These are phyloP conservation scores for Xestia c-nigrum DNA, from an alignment of 2,888 invertebrate species.

Conservation along the genomic window DNA sequence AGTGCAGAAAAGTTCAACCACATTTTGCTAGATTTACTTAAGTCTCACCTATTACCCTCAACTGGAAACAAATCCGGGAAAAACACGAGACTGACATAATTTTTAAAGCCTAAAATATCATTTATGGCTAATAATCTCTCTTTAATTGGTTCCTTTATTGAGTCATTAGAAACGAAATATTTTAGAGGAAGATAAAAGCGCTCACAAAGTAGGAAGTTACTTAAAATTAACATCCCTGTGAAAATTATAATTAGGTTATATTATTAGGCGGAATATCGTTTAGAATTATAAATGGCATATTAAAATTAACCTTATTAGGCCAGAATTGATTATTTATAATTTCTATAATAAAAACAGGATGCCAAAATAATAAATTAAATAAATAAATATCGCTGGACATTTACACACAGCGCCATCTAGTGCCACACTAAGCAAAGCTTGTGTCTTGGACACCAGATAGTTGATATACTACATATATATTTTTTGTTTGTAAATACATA, in stretches of 20 bases:
- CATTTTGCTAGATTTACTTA: no score
- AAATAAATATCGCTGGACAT: no score
- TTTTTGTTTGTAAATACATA: no score
- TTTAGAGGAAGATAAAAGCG: not conserved
- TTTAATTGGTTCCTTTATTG: slow-evolving; percentile 7
- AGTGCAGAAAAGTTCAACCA: no score
- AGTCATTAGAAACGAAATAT: slow-evolving; percentile 15
- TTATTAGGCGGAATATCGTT: slow-evolving; percentile 8
- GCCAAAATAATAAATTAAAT: not conserved
- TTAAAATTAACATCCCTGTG: not conserved
- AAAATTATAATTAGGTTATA: slow-evolving; percentile 8
- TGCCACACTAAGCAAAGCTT: no score
- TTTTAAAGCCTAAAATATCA: not conserved
- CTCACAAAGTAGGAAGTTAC: not conserved
- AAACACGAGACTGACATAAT: not conserved
- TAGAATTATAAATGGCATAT: slow-evolving; percentile 9
- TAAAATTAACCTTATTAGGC: slow-evolving; percentile 12
- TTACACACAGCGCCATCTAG: no score
- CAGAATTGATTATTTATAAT: not conserved
- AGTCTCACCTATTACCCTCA: no score
- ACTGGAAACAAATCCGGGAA: no score
- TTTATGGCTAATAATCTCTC: not conserved
- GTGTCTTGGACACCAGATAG: no score
- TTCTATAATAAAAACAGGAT: not conserved
- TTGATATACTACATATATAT: no score